These are phyloP conservation scores for Characodon lateralis DNA, from an alignment of 2,797 vertebrate species.

Conservation along the genomic window DNA sequence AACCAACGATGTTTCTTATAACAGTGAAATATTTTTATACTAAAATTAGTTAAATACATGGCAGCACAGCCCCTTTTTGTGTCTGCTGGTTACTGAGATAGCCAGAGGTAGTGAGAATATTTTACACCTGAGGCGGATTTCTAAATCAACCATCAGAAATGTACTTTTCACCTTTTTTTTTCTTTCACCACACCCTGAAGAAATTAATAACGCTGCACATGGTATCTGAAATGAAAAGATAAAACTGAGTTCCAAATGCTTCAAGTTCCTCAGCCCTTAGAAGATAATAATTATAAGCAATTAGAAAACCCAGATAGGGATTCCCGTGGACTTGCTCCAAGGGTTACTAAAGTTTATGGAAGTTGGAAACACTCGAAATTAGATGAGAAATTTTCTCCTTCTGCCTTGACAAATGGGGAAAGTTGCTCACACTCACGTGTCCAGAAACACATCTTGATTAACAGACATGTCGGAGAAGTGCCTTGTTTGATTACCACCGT, in stretches of 20 bases:
- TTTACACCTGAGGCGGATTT: conserved; percentile 50
- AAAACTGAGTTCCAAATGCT: conserved; percentile 24
- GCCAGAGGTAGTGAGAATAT: conserved; percentile 29
- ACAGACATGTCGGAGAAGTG: conserved; percentile 65
- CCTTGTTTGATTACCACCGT: conserved; percentile 62
- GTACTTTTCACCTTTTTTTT: conserved; percentile 16
- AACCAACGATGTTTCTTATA: neutral
- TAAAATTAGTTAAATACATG: neutral
- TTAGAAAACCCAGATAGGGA: conserved; percentile 28
- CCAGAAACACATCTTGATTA: conserved; percentile 38
- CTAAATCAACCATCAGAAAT: conserved; percentile 34
- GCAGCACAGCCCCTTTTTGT: conserved; percentile 21
- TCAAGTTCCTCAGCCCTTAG: conserved; percentile 15
- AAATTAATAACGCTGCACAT: conserved; percentile 35
- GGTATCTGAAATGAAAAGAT: conserved; percentile 55
- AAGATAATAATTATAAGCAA: conserved; percentile 35
- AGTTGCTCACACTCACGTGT: neutral
- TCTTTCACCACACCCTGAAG: conserved; percentile 19
- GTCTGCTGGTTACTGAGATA: conserved; percentile 4
- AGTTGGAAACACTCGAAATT: conserved; percentile 23
- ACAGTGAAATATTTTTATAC: neutral
- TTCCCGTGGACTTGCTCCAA: conserved; percentile 1
- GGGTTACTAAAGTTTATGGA: conserved; percentile 18
- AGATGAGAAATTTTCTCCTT: conserved; percentile 23
- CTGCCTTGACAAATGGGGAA: neutral